Evolutionary conservation across 2,113 vertebrate species (phyloP).

Genomic region (Caloenas nicobarica): DNA sequence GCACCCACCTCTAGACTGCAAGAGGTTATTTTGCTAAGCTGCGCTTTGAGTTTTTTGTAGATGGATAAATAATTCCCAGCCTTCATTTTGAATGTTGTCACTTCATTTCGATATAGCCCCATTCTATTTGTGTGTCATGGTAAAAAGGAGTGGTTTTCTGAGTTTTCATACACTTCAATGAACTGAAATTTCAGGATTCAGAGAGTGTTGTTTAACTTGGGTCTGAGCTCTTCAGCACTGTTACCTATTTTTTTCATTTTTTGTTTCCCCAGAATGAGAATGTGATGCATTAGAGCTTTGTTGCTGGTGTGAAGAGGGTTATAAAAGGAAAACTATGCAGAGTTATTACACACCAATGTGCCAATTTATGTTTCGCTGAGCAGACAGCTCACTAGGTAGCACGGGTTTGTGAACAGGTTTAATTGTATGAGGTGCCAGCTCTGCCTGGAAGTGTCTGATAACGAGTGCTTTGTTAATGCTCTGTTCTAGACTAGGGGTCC

Average conservation of each 20-base stretch:
- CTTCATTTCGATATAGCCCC: background rate
- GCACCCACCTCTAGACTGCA: background rate
- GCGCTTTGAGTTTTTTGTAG: background rate
- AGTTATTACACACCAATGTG: background rate
- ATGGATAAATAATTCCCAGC: background rate
- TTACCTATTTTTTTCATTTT: background rate
- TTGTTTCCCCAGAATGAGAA: background rate
- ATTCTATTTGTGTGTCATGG: background rate
- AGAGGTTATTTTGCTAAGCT: background rate
- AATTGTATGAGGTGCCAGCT: background rate
- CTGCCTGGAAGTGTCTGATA: slow-evolving; percentile 12
- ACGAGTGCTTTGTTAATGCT: background rate
- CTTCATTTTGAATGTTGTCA: background rate
- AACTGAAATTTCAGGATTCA: background rate
- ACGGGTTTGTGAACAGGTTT: slow-evolving; percentile 39
- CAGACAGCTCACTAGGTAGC: slow-evolving; percentile 24
- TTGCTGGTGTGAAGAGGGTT: background rate
- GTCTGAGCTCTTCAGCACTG: background rate
- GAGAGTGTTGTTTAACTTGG: background rate
- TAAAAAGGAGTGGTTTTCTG: background rate
- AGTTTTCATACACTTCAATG: background rate
- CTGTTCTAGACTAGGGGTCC: background rate
- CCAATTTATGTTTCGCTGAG: slow-evolving; percentile 21
- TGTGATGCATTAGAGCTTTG: slow-evolving; percentile 12
- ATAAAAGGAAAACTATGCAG: slow-evolving; percentile 19